phyloP scores from a whole-genome alignment of 2,113 vertebrate species.

The Prinia subflava region DNA sequence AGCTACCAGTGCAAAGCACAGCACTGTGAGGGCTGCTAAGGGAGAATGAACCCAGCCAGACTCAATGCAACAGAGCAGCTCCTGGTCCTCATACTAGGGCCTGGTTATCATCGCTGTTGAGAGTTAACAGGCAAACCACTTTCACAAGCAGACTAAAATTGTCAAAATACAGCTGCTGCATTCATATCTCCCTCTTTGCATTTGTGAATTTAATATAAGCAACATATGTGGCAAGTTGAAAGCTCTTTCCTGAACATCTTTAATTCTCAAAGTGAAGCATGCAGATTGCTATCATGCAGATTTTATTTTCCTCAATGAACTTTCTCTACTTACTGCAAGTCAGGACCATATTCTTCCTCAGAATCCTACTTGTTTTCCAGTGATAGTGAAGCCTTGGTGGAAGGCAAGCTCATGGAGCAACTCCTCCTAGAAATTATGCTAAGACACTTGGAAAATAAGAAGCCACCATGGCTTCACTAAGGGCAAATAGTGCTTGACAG shows the following conservation, averaged over 20 bases:
- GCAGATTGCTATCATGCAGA: background rate
- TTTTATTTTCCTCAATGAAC: background rate
- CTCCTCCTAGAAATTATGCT: background rate
- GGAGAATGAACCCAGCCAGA: background rate
- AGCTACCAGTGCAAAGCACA: background rate
- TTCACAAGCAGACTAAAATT: background rate
- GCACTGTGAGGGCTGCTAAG: background rate
- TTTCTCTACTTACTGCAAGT: background rate
- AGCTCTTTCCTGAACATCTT: background rate
- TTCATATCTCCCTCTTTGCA: background rate
- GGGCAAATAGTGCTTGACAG: background rate
- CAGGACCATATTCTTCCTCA: background rate
- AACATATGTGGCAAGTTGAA: background rate
- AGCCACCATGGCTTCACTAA: background rate
- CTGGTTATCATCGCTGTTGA: background rate
- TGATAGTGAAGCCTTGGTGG: background rate
- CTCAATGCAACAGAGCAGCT: background rate
- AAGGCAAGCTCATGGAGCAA: background rate
- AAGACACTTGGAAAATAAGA: background rate
- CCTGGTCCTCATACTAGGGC: accelerated
- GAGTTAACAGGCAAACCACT: background rate
- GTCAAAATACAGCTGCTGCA: background rate
- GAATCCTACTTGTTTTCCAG: background rate
- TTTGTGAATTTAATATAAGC: background rate
- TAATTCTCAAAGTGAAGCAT: background rate